Percentiles rank a stretch among this genome's conserved stretches.
Conservation (phyloP, 2,113 vertebrate genomes). For the Phaetusa simplex region DNA sequence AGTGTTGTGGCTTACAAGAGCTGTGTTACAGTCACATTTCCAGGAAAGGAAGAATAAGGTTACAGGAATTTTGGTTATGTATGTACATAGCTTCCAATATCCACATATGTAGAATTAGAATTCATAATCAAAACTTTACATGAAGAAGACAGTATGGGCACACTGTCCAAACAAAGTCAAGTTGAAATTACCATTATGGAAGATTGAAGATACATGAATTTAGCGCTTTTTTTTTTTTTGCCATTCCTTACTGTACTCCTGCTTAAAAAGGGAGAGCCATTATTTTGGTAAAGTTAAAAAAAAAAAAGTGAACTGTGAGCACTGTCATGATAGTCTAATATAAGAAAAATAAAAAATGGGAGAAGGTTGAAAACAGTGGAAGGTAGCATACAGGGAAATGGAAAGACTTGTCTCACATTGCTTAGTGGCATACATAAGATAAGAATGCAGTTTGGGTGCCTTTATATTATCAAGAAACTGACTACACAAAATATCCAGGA, state of each 20-base stretch:
- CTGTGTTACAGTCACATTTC: neutral
- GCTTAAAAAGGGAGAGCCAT: neutral
- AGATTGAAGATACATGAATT: neutral
- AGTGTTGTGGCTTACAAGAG: neutral
- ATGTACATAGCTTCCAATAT: neutral
- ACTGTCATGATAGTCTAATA: neutral
- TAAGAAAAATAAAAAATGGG: neutral
- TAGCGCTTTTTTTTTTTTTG: neutral
- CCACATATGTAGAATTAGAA: neutral
- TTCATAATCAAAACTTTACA: neutral
- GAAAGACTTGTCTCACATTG: rapidly evolving
- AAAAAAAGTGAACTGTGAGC: neutral
- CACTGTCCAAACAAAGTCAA: neutral
- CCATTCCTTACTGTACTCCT: neutral
- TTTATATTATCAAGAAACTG: neutral
- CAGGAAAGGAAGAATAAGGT: neutral
- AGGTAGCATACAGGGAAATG: neutral
- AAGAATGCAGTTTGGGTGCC: neutral
- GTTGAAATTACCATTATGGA: neutral
- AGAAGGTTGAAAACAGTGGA: neutral
- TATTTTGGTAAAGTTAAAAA: neutral
- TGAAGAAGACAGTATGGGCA: neutral
- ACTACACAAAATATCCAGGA: neutral
- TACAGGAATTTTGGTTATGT: neutral
- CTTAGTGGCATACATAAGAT: neutral